Evolutionary conservation across 1,140 invertebrate genomes (phyloP).

Genomic region (Hestina assimilis): DNA sequence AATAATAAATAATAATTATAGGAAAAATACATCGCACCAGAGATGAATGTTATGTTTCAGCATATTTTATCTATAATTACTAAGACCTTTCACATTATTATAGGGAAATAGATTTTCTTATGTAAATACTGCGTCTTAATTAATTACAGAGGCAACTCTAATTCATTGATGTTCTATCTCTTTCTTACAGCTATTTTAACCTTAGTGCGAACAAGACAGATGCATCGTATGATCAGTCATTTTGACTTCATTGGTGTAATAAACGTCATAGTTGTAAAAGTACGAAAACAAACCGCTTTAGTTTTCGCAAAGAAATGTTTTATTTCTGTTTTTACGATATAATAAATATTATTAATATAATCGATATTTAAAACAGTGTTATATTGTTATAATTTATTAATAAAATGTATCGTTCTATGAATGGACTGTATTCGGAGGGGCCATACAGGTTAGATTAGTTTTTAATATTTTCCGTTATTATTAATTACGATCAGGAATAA

Average conservation of each 20-base stretch:
- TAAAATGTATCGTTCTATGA: constrained; percentile 64
- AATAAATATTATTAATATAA: constrained; percentile 31
- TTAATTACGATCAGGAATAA: too few relatives aligned
- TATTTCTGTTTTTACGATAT: constrained; percentile 37
- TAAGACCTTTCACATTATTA: constrained; percentile 23
- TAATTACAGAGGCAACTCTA: constrained; percentile 9
- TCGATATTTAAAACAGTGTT: constrained; percentile 34
- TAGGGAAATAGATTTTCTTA: constrained; percentile 20
- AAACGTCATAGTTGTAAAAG: constrained; percentile 47
- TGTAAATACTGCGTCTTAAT: constrained; percentile 8
- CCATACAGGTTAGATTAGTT: constrained; percentile 64
- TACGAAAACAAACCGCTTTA: constrained; percentile 59
- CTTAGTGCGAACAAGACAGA: constrained; percentile 33
- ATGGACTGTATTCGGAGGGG: constrained; percentile 61
- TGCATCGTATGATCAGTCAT: constrained; percentile 68
- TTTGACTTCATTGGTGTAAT: constrained; percentile 45
- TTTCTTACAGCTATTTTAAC: constrained; percentile 26
- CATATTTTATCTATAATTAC: constrained; percentile 22
- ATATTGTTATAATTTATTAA: constrained; percentile 22
- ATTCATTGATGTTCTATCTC: constrained; percentile 29
- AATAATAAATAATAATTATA: background rate
- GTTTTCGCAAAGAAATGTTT: constrained; percentile 49
- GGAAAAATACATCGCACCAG: background rate
- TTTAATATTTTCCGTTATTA: constrained; percentile 1
- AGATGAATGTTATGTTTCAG: background rate